Conservation (phyloP, 2,888 invertebrate species). For the Onthophagus sagittarius region DNA sequence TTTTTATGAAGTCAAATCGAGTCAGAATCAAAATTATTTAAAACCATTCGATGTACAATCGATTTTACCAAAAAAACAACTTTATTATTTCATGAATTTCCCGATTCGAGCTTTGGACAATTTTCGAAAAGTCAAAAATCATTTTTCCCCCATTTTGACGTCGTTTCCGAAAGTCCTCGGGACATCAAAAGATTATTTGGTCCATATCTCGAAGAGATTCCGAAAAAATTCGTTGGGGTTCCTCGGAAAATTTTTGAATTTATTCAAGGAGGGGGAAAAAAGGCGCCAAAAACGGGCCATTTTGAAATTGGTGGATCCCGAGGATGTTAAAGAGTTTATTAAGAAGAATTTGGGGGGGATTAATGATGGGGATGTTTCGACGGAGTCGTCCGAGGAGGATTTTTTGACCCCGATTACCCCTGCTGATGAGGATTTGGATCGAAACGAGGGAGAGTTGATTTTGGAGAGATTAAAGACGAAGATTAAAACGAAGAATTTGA, state of each 20-base stretch:
- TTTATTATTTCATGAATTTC: constrained; percentile 39
- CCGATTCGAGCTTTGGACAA: constrained; percentile 40
- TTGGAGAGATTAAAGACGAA: too few species aligned
- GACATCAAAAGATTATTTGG: constrained; percentile 39
- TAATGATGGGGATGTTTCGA: constrained; percentile 23
- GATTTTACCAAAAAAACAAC: constrained; percentile 37
- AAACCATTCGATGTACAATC: constrained; percentile 27
- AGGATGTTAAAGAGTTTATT: constrained; percentile 39
- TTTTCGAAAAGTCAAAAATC: constrained; percentile 36
- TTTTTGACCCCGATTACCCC: constrained; percentile 19
- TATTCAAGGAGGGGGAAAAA: too few species aligned
- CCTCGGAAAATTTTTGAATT: too few species aligned
- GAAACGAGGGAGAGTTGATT: too few species aligned
- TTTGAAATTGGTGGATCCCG: constrained; percentile 40
- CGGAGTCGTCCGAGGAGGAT: constrained; percentile 15
- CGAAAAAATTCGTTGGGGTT: too few species aligned
- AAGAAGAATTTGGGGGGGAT: constrained; percentile 33
- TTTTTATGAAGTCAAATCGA: too few species aligned
- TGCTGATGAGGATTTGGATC: too few species aligned
- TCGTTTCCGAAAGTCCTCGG: constrained; percentile 39
- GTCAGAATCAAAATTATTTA: constrained; percentile 2
- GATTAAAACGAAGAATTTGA: too few species aligned
- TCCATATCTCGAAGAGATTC: constrained; percentile 40
- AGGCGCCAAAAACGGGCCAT: constrained; percentile 39
- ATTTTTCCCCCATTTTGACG: constrained; percentile 38